phyloP scores from a whole-genome alignment of 2,888 invertebrate genomes.

The Lepidonotus clava region DNA sequence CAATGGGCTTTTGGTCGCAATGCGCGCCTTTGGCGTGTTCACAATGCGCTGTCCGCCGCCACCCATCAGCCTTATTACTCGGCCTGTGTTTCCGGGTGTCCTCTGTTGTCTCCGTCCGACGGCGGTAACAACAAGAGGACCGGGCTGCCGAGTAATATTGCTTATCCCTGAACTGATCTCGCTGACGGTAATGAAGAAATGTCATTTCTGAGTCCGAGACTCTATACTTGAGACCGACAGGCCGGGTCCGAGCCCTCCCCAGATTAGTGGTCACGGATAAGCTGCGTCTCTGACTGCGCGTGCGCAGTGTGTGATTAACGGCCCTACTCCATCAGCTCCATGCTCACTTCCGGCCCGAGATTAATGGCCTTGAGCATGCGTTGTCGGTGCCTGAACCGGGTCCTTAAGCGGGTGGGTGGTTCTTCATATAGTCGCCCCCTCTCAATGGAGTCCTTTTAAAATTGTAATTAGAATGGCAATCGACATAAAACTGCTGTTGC shows the following conservation, averaged over 20 bases:
- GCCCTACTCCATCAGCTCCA: background rate
- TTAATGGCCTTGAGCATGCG: constrained; percentile 6
- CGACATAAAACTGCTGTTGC: background rate
- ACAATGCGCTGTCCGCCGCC: background rate
- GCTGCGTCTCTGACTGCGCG: background rate
- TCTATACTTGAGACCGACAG: too few relatives aligned
- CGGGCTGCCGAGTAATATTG: background rate
- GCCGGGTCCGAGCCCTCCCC: too few relatives aligned
- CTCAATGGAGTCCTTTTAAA: constrained; percentile 6
- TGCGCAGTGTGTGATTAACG: background rate
- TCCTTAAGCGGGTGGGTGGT: background rate
- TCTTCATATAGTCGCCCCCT: constrained; percentile 6
- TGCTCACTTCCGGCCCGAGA: background rate
- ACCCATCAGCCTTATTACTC: background rate
- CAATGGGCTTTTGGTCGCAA: background rate
- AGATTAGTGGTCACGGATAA: constrained; percentile 15
- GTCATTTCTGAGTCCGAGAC: constrained; percentile 36
- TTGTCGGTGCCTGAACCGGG: background rate
- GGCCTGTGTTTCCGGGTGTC: background rate
- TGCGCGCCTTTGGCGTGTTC: background rate
- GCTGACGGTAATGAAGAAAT: constrained; percentile 13
- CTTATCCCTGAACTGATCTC: constrained; percentile 24
- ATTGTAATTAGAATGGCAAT: constrained; percentile 39
- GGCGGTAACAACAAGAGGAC: background rate
- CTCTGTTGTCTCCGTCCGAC: background rate